Percentiles rank a stretch among this genome's conserved stretches.
These are phyloP conservation scores for Pandion haliaetus DNA, from an alignment of 2,113 vertebrate species.

Conservation along the genomic window DNA sequence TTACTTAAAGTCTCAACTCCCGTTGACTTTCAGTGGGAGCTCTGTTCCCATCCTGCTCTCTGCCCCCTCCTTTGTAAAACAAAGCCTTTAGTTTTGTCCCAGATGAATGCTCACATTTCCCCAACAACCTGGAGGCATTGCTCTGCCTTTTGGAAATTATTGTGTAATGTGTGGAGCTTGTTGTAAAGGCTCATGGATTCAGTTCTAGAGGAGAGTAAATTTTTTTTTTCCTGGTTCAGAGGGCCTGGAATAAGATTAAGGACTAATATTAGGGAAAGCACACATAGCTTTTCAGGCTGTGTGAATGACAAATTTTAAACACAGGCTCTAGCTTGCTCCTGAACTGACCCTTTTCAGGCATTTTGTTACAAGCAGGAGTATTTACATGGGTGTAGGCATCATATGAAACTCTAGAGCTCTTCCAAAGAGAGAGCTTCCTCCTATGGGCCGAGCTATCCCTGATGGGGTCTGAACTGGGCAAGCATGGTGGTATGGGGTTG, in stretches of 20 bases:
- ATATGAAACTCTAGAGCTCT: not conserved
- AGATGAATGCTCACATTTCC: not conserved
- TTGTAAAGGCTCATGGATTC: not conserved
- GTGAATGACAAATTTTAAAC: not conserved
- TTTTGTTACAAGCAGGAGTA: not conserved
- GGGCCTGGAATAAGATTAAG: slow-evolving; percentile 16
- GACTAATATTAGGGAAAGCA: not conserved
- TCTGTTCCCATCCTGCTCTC: not conserved
- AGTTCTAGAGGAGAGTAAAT: not conserved
- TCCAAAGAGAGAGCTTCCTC: not conserved
- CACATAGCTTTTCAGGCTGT: not conserved
- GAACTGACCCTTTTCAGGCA: not conserved
- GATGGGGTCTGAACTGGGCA: not conserved
- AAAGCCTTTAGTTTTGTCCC: slow-evolving; percentile 14
- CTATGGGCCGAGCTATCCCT: fast-evolving
- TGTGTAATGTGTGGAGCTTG: not conserved
- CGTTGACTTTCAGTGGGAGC: not conserved
- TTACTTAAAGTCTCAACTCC: not conserved
- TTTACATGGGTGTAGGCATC: not conserved
- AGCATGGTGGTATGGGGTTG: fast-evolving
- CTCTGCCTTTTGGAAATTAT: slow-evolving; percentile 23
- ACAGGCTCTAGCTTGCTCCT: not conserved
- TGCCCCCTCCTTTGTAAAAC: not conserved
- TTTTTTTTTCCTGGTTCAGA: not conserved
- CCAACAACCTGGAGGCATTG: not conserved